A percentile compares a stretch with the other conserved stretches of the same genome.
Evolutionary conservation across 2,797 vertebrate species (phyloP).

Genomic region (Decapterus maruadsi): DNA sequence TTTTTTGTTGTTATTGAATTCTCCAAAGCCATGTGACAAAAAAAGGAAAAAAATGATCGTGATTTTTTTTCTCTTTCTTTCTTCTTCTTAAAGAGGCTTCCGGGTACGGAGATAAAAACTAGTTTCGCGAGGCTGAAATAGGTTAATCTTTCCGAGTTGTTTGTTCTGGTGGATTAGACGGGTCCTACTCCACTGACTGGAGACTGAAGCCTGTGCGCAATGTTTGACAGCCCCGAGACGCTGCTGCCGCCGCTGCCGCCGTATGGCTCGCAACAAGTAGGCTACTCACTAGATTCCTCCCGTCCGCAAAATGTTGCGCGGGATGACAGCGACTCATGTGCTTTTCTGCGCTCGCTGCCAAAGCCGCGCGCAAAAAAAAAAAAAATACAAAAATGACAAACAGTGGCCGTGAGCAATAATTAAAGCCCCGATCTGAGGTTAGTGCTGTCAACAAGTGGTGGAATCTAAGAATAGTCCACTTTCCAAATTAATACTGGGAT

Average conservation of each 20-base stretch:
- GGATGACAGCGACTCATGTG: conserved; percentile 62
- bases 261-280: conserved; percentile 79
- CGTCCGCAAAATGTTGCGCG: conserved; percentile 70
- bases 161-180: conserved; percentile 74
- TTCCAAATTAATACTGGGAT: neutral
- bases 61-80: conserved; percentile 9
- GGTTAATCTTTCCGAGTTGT: conserved; percentile 68
- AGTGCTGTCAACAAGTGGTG: conserved; percentile 76
- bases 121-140: conserved; percentile 41
- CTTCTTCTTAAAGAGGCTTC: conserved; percentile 79
- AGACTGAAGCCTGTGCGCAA: conserved; percentile 71
- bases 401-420: neutral
- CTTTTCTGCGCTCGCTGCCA: conserved; percentile 51
- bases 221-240: conserved; percentile 80
- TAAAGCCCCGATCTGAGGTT: neutral
- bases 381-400: neutral
- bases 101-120: conserved; percentile 75
- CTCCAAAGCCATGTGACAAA: conserved; percentile 94
- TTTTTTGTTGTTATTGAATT: conserved; percentile 98
- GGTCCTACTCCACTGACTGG: conserved; percentile 63
- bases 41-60: conserved; percentile 42
- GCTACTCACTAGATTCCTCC: conserved; percentile 55
- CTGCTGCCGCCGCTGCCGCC: conserved; percentile 78
- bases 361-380: too few species aligned
- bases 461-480: conserved; percentile 33